Percentiles rank a stretch among this genome's conserved stretches.
phyloP scores from a whole-genome alignment of 2,888 invertebrate species.

The Heteromyza rotundicornis region DNA sequence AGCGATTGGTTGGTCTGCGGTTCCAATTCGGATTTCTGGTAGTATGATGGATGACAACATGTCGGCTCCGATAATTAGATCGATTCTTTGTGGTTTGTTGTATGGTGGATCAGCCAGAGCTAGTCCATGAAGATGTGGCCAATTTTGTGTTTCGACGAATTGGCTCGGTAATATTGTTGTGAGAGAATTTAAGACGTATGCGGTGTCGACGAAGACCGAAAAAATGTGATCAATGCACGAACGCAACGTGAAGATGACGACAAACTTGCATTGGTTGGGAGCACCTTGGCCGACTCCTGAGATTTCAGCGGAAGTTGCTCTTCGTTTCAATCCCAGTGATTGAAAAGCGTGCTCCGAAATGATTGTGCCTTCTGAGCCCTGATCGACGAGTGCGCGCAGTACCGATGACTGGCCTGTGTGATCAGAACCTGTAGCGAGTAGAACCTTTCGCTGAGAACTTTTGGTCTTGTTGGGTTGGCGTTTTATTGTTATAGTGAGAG shows the following conservation, averaged over 20 bases:
- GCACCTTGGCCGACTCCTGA: constrained; percentile 8
- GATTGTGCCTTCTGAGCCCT: constrained; percentile 17
- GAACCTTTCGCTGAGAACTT: neutral
- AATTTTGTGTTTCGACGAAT: neutral
- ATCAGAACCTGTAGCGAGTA: constrained; percentile 14
- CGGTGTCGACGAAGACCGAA: neutral
- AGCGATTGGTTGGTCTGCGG: neutral
- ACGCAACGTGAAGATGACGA: constrained; percentile 6
- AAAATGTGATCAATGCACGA: constrained; percentile 2
- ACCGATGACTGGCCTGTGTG: neutral
- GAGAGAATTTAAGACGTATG: neutral
- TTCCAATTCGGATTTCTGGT: neutral
- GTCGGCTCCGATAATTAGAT: neutral
- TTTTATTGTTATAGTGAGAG: too few species aligned
- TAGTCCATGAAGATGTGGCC: constrained; percentile 1
- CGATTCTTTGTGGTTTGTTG: constrained; percentile 5
- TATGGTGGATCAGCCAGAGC: constrained; percentile 5
- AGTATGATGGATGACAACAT: neutral
- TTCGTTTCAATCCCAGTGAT: constrained; percentile 5
- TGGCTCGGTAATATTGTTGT: constrained; percentile 5
- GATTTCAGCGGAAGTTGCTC: constrained; percentile 12
- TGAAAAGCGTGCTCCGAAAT: constrained; percentile 18
- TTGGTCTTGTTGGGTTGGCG: too few species aligned
- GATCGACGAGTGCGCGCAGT: constrained; percentile 1
- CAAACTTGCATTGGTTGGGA: neutral